Evolutionary conservation across 1,140 invertebrate genomes (phyloP), one percentile per base, ranked within the genome.

Genomic region (Bombus terrestris): DNA sequence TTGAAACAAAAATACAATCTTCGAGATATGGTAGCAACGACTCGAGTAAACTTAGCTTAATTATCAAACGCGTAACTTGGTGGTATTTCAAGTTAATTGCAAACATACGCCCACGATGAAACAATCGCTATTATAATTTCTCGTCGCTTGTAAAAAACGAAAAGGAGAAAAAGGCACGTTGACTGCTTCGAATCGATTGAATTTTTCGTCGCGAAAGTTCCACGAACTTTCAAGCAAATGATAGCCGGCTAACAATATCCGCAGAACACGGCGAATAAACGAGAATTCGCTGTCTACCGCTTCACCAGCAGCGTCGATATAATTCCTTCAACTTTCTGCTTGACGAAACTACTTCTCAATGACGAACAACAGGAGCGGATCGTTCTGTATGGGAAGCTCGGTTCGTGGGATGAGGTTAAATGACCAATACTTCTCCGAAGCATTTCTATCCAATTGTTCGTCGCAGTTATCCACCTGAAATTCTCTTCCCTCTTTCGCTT

Each of bases 121-220:
- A 35, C 57, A 28, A 57, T 47, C 32, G 43, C 35, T 41, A 18
- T 66, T 86, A 41, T 59, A 62, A 85, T 72, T 62, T 74, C 43
- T 41, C 5, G 37, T 15, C 66, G 71, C 66, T 18, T 22, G 13
- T 25, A 22, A 39, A 35, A 43, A 47, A 35, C 25, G 18, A 53
- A 18, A 57, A 10, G 62, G 25, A 41, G 35, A 15, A 15, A 39
- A 32, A 37, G 25, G 12, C 68, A 35, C 32, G 74, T 53, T 28
- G 10, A 43, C 69, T 13, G 28, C 41, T 66, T 85, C 66, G 39
- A 74, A 74, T 43, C 47, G 47, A 74, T 74, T 62, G 39, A 62
- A 39, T 78, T 66, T 66, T 78, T 78, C 53, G 57, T n/a, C 57
- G 37, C 39, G n/a, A 66, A 78, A 78, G 57, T 78, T 78, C 18